A percentile compares a stretch with the other conserved stretches of the same genome.
These are phyloP conservation scores for Myiotriccus ornatus DNA, from an alignment of 2,797 vertebrate genomes.

Conservation along the genomic window DNA sequence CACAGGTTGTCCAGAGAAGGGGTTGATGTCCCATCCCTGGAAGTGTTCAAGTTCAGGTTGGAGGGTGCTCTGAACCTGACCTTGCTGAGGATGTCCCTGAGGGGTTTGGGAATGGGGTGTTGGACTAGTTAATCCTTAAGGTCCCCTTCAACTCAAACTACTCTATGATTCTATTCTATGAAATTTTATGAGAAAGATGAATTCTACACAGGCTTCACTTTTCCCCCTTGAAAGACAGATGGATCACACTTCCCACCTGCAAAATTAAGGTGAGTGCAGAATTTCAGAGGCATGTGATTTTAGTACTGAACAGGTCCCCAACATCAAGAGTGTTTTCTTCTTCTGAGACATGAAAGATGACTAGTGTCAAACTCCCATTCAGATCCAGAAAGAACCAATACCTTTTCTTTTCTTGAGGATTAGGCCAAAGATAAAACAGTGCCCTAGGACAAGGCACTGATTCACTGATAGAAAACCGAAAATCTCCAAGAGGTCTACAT, in stretches of 20 bases:
- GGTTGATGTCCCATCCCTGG: background rate
- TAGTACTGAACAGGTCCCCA: background rate
- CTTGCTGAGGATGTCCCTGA: background rate
- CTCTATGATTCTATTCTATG: background rate
- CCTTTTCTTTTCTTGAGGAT: background rate
- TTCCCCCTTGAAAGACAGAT: background rate
- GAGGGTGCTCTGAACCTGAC: too few species aligned
- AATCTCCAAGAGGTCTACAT: background rate
- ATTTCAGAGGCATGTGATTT: background rate
- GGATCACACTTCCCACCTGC: background rate
- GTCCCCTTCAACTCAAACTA: background rate
- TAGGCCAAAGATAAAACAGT: background rate
- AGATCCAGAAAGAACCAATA: background rate
- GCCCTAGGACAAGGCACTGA: background rate
- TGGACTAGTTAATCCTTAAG: background rate
- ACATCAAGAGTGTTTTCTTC: background rate
- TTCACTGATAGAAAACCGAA: background rate
- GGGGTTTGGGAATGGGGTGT: background rate
- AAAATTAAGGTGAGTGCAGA: background rate
- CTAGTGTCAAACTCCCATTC: background rate
- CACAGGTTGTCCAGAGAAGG: background rate
- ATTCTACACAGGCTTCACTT: background rate
- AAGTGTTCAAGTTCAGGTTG: background rate
- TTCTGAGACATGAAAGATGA: background rate
- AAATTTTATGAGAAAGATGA: background rate